Evolutionary conservation across 2,113 vertebrate species (phyloP).

Genomic region (Pao palembangensis): DNA sequence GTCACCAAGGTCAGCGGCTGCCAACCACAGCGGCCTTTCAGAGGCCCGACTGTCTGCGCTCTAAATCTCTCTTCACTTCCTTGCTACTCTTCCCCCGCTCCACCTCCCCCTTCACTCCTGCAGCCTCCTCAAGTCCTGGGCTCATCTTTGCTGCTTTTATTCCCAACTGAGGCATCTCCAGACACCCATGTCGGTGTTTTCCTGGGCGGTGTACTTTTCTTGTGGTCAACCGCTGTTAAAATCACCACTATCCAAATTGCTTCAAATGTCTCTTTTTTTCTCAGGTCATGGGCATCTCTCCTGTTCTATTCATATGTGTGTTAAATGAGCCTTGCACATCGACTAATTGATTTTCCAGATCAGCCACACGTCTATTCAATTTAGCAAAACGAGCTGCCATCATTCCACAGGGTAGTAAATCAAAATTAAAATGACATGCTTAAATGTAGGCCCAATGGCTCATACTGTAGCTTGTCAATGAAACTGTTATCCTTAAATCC

Average conservation of each 20-base stretch:
- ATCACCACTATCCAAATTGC: conserved; percentile 58
- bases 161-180: conserved; percentile 62
- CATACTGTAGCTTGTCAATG: conserved; percentile 37
- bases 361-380: conserved; percentile 50
- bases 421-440: conserved; percentile 66
- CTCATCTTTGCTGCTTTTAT: conserved; percentile 60
- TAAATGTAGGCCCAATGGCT: conserved; percentile 38
- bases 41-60: conserved; percentile 58
- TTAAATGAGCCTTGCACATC: conserved; percentile 55
- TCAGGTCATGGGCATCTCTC: conserved; percentile 29
- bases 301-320: conserved; percentile 63
- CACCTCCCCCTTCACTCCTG: conserved; percentile 18
- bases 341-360: conserved; percentile 69
- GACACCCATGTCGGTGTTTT: conserved; percentile 53
- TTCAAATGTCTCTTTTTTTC: conserved; percentile 49
- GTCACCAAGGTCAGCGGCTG: conserved; percentile 76
- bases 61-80: conserved; percentile 46
- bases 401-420: conserved; percentile 52
- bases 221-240: conserved; percentile 59
- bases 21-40: conserved; percentile 69
- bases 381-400: conserved; percentile 39
- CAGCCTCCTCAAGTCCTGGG: conserved; percentile 41
- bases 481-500: conserved; percentile 42
- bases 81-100: conserved; percentile 22
- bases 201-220: conserved; percentile 58